Conservation (phyloP, 2,797 vertebrate species). For the Lacerta bilineata region DNA sequence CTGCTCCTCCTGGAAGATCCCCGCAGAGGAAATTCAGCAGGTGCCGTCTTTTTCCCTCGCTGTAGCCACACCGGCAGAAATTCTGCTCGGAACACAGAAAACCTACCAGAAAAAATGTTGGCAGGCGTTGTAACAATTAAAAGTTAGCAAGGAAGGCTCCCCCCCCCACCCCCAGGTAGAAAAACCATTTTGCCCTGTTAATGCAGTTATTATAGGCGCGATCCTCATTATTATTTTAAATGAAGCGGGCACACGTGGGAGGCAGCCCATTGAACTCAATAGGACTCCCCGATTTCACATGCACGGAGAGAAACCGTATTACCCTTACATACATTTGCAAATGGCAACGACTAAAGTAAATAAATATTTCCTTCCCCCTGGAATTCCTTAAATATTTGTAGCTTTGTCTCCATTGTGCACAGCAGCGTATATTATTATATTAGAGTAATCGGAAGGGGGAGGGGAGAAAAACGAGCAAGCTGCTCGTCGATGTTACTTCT, state of each 20-base stretch:
- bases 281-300: too few species aligned
- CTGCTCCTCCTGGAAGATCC: not conserved
- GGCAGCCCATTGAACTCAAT: not conserved
- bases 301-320: too few species aligned
- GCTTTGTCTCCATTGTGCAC: not conserved
- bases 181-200: too few species aligned
- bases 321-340: not conserved
- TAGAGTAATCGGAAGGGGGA: too few species aligned
- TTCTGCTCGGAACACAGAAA: not conserved
- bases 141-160: too few species aligned
- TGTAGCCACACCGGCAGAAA: not conserved
- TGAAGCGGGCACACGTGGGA: not conserved
- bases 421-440: too few species aligned
- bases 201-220: not conserved
- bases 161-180: rapidly evolving
- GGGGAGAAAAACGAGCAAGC: not conserved
- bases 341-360: not conserved
- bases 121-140: not conserved
- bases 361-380: not conserved
- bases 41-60: not conserved
- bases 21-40: not conserved
- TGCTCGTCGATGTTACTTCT: rapidly evolving
- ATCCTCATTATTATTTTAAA: not conserved
- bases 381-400: not conserved
- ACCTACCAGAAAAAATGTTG: not conserved